Percentiles rank a stretch among this genome's conserved stretches.
phyloP scores from a whole-genome alignment of 2,113 vertebrate species.

The Plotosus lineatus region DNA sequence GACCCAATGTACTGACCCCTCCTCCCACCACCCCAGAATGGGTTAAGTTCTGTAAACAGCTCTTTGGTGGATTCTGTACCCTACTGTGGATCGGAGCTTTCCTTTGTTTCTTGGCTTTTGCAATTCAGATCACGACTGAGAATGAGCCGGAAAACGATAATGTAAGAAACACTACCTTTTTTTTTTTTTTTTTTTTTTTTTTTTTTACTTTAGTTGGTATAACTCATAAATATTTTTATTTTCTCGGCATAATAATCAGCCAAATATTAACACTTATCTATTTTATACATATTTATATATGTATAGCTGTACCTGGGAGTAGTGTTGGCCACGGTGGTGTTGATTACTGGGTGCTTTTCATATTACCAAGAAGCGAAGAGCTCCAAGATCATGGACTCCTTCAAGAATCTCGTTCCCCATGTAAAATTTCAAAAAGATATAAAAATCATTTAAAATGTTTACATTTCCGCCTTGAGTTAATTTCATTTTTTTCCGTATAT shows the following conservation, averaged over 20 bases:
- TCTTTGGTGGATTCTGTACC: slow-evolving; percentile 94
- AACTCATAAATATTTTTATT: background rate
- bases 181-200: background rate
- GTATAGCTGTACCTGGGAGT: slow-evolving; percentile 89
- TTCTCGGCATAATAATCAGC: background rate
- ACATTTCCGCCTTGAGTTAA: background rate
- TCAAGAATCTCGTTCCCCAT: slow-evolving; percentile 97
- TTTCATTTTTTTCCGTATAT: slow-evolving; percentile 2
- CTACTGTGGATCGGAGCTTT: slow-evolving; percentile 92
- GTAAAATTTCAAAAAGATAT: slow-evolving; percentile 61
- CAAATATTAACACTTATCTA: background rate
- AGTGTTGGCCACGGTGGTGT: slow-evolving; percentile 88
- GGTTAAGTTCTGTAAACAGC: slow-evolving; percentile 93
- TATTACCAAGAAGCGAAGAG: slow-evolving; percentile 98
- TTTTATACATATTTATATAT: too few relatives aligned
- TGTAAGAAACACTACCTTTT: slow-evolving; percentile 68
- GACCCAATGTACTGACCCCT: slow-evolving; percentile 89
- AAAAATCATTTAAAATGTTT: background rate
- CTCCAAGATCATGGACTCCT: slow-evolving; percentile 98
- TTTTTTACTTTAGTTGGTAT: background rate
- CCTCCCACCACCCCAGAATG: slow-evolving; percentile 93
- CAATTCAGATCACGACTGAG: slow-evolving; percentile 79
- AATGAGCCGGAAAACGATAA: slow-evolving; percentile 86
- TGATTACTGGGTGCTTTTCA: slow-evolving; percentile 93
- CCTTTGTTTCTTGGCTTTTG: slow-evolving; percentile 87